A percentile compares a stretch with the other conserved stretches of the same genome.
Evolutionary conservation across 2,113 vertebrate species (phyloP).

Genomic region (Sebastes schlegelii): DNA sequence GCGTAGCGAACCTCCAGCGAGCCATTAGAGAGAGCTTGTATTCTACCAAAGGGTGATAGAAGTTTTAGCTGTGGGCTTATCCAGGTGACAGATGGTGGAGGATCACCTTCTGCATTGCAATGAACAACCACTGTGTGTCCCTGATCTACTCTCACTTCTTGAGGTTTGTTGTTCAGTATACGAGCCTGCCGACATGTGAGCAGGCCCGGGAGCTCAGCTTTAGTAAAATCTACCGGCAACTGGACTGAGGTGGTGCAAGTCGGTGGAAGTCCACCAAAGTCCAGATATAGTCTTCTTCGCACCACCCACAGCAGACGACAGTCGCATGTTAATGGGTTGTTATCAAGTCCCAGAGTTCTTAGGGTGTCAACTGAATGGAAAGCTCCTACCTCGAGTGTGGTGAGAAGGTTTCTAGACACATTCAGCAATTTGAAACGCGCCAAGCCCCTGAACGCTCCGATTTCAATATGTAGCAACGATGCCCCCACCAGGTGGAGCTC

Average conservation of each 20-base stretch:
- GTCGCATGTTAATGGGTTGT: conserved; percentile 89
- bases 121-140: conserved; percentile 83
- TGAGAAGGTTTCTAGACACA: conserved; percentile 85
- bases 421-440: conserved; percentile 84
- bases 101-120: conserved; percentile 88
- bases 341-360: conserved; percentile 84
- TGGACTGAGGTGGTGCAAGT: conserved; percentile 82
- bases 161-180: conserved; percentile 79
- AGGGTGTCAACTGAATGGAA: conserved; percentile 85
- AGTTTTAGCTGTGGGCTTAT: conserved; percentile 78
- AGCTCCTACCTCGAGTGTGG: conserved; percentile 84
- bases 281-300: conserved; percentile 70
- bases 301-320: conserved; percentile 90
- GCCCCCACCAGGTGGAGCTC: conserved; percentile 87
- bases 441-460: conserved; percentile 85
- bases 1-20: conserved; percentile 87
- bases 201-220: conserved; percentile 77
- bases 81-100: conserved; percentile 86
- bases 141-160: conserved; percentile 81
- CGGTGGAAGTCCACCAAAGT: conserved; percentile 79
- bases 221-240: conserved; percentile 82
- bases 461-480: conserved; percentile 80
- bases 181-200: conserved; percentile 86
- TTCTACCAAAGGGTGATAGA: conserved; percentile 78
- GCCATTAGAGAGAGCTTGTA: conserved; percentile 84